phyloP scores from a whole-genome alignment of 2,113 vertebrate species.

The Hippocampus barbouri region DNA sequence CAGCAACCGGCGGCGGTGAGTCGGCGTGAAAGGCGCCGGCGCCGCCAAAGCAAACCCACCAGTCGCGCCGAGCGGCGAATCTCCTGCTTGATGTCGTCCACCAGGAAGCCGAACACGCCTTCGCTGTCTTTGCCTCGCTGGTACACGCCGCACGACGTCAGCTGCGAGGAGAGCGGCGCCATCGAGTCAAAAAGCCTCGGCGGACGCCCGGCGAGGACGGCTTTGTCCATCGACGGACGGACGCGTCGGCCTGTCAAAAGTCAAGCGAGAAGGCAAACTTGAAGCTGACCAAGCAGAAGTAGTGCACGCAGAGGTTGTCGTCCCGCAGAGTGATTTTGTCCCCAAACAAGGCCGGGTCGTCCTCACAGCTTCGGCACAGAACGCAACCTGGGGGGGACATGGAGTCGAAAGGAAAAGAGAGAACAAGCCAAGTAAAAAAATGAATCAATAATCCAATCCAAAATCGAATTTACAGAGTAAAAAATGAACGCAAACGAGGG shows the following conservation, averaged over 20 bases:
- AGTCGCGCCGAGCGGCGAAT: slow-evolving; percentile 79
- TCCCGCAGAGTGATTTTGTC: slow-evolving; percentile 81
- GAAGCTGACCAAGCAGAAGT: slow-evolving; percentile 86
- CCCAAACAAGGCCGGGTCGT: slow-evolving; percentile 86
- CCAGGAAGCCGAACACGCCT: slow-evolving; percentile 88
- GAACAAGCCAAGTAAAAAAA: not conserved
- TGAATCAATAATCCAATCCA: not conserved
- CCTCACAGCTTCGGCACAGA: slow-evolving; percentile 81
- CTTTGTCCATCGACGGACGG: not conserved
- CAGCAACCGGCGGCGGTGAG: not conserved
- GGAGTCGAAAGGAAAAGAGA: not conserved
- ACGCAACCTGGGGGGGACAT: slow-evolving; percentile 75
- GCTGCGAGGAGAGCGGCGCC: slow-evolving; percentile 58
- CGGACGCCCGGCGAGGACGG: not conserved
- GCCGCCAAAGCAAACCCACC: slow-evolving; percentile 56
- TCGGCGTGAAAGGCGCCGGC: not conserved
- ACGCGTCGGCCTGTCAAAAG: not conserved
- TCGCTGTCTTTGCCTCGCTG: slow-evolving; percentile 88
- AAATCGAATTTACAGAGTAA: not conserved
- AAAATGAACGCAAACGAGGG: not conserved
- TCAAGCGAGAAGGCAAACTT: not conserved
- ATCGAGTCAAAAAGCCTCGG: not conserved
- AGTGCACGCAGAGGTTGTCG: slow-evolving; percentile 83
- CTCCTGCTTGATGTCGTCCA: slow-evolving; percentile 86
- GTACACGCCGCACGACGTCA: slow-evolving; percentile 93